Percentiles rank a stretch among this genome's conserved stretches.
phyloP scores from a whole-genome alignment of 2,797 vertebrate genomes.

The Cryptoprocta ferox region DNA sequence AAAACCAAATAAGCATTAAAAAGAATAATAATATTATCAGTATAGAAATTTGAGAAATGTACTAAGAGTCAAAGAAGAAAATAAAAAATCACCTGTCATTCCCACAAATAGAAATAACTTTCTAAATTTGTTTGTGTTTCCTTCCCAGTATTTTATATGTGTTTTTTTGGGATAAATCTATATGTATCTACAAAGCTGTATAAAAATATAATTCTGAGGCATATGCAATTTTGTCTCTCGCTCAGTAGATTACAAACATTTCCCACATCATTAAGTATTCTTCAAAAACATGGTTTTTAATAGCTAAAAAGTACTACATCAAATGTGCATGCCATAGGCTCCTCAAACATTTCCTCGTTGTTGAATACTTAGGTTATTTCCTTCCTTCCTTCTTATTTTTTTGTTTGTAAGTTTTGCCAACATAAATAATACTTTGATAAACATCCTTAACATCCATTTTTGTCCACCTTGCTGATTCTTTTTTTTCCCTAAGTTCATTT shows the following conservation, averaged over 20 bases:
- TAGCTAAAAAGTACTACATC: neutral
- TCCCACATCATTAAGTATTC: neutral
- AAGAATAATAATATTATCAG: neutral
- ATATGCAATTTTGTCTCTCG: neutral
- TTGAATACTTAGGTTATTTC: slow-evolving; percentile 4
- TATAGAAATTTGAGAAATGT: neutral
- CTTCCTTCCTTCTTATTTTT: neutral
- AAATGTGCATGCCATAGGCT: neutral
- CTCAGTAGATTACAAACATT: neutral
- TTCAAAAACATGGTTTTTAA: neutral
- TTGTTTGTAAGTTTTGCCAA: slow-evolving; percentile 4
- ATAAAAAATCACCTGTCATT: neutral
- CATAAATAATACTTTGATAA: slow-evolving; percentile 4
- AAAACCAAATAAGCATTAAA: too few relatives aligned
- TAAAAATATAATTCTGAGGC: slow-evolving; percentile 21
- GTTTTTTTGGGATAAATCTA: neutral
- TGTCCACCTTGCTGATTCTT: neutral
- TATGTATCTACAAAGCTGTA: neutral
- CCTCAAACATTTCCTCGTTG: neutral
- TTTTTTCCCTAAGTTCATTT: too few relatives aligned
- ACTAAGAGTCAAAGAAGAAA: slow-evolving; percentile 17
- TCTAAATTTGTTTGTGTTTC: neutral
- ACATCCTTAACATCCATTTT: neutral
- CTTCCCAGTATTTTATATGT: neutral
- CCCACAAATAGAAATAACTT: neutral